Base-by-base conservation (phyloP, 2,888 invertebrate species). In the Heliconius erato region DNA sequence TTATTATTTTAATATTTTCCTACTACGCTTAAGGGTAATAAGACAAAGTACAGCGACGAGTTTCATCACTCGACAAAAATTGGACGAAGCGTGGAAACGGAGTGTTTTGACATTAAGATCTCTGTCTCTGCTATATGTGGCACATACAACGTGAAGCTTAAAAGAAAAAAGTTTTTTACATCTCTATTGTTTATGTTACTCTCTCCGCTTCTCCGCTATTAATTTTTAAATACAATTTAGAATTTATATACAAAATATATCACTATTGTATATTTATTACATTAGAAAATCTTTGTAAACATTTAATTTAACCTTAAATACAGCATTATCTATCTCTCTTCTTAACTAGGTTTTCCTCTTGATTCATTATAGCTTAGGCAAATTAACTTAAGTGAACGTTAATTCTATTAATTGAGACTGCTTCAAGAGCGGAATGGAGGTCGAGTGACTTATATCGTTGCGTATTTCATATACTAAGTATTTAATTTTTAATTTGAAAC, bases 381-480 rank as follows among this genome's bases (percentile, higher is more conserved):
- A 74, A 74, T 74, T 74, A 35, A n/a, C 32, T 59, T 59, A 74
- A 74, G 54, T 74, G 35, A 74, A 74, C 59, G 74, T 74, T 72
- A 72, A 72, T 59, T 19, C 35, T n/a, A 32, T 74, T 35, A 74
- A 74, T 74, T 59, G 32, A 35, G 74, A 35, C 59, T 14, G 32
- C 35, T 74, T 74, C 19, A 59, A 59, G 9, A 5, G 11, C 54
- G 74, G 9, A 19, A 28, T 72, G 16, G 26, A 72, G 72, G 72
- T 72, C 49, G 72, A 49, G 44, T 72, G 44, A 19, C 44, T 72
- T 72, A 72, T 28, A 49, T 44, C n/a, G 14, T 26, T 44, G 44
- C 40, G 26, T 71, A 40, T 40, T 71, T n/a, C 11, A 4, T 71
- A 19, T 1, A 69, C 3, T 9, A 4, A 23, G 4, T 35, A 54